These are phyloP conservation scores for Hycleus phaleratus DNA, from an alignment of 1,140 invertebrate species.

Conservation along the genomic window DNA sequence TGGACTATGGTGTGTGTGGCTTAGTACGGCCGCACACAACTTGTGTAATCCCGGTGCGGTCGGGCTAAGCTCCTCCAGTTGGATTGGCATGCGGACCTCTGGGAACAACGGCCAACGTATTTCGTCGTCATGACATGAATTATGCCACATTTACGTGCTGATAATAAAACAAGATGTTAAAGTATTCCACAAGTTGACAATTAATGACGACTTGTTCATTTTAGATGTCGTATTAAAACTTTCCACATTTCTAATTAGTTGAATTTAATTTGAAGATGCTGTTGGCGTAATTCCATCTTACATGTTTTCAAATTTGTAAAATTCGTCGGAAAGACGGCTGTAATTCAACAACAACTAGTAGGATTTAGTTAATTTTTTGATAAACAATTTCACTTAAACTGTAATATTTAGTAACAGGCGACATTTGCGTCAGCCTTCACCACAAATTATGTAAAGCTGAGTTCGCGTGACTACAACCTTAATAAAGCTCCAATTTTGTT, in stretches of 20 bases:
- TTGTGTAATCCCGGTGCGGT: conserved; percentile 9
- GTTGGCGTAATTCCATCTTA: too few relatives aligned
- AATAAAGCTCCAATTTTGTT: conserved; percentile 2
- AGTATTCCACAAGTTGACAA: background rate
- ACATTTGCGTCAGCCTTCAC: background rate
- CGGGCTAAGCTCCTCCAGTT: conserved; percentile 4
- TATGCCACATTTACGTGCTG: conserved; percentile 8
- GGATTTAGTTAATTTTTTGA: too few relatives aligned
- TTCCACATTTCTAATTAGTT: too few relatives aligned
- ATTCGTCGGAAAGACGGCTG: background rate
- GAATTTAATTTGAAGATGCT: too few relatives aligned
- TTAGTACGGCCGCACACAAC: too few relatives aligned
- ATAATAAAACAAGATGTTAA: background rate
- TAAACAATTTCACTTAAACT: background rate
- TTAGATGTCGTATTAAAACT: too few relatives aligned
- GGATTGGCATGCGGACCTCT: conserved; percentile 7
- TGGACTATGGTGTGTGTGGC: too few relatives aligned
- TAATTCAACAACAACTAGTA: background rate
- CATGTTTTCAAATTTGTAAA: background rate
- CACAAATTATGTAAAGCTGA: conserved; percentile 5
- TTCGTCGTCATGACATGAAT: conserved; percentile 8
- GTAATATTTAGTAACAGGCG: background rate
- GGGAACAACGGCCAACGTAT: conserved; percentile 7
- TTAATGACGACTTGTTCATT: background rate
- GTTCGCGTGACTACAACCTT: conserved; percentile 11